Percentiles rank a stretch among this genome's conserved stretches.
phyloP scores from a whole-genome alignment of 2,888 invertebrate genomes.

The Plagodis pulveraria region DNA sequence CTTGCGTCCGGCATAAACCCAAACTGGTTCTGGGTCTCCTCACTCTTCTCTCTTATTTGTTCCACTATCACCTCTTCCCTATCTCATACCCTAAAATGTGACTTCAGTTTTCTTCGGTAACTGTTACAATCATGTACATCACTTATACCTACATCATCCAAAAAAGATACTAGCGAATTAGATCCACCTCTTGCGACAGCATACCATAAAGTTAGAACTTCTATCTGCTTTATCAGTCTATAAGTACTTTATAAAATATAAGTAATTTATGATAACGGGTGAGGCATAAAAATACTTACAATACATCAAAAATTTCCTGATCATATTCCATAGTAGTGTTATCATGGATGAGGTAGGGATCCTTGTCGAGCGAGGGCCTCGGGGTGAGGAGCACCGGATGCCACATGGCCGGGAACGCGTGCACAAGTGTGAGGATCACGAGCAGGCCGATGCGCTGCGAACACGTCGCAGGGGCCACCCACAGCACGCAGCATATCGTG shows the following conservation, averaged over 20 bases:
- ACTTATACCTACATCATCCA: no score
- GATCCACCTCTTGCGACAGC: no score
- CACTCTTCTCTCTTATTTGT: no score
- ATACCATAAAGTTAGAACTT: no score
- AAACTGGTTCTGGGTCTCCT: no score
- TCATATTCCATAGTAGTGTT: slow-evolving; percentile 59
- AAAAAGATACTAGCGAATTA: no score
- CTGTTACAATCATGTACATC: no score
- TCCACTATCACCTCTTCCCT: no score
- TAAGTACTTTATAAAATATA: background rate
- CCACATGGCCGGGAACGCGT: slow-evolving; percentile 59
- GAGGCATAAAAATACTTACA: slow-evolving; percentile 48
- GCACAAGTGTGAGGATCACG: slow-evolving; percentile 53
- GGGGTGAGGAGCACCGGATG: slow-evolving; percentile 59
- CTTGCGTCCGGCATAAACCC: no score
- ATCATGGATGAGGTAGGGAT: slow-evolving; percentile 60
- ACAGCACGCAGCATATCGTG: slow-evolving; percentile 67
- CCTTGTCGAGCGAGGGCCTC: slow-evolving; percentile 59
- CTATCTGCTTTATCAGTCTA: no score
- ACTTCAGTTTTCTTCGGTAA: no score
- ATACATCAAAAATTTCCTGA: slow-evolving; percentile 48
- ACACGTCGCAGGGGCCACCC: slow-evolving; percentile 67
- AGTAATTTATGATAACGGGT: background rate
- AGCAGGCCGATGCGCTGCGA: slow-evolving; percentile 62
- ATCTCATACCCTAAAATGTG: no score